Evolutionary conservation across 2,113 vertebrate genomes (phyloP).

Genomic region (Equus quagga): DNA sequence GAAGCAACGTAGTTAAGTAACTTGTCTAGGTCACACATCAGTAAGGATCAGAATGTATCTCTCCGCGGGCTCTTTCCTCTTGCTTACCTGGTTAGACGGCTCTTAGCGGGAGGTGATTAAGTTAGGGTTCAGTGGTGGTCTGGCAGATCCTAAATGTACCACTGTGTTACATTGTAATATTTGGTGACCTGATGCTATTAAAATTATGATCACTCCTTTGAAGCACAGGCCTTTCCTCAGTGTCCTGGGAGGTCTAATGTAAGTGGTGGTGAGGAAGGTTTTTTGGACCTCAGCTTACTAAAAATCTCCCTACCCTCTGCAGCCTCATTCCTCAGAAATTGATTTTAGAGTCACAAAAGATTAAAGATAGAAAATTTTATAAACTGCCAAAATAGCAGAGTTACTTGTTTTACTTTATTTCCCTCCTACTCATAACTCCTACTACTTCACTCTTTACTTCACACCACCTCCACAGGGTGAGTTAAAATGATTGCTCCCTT

Average conservation of each 20-base stretch:
- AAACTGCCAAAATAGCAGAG: not conserved
- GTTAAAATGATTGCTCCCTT: not conserved
- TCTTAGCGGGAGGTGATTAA: rapidly evolving
- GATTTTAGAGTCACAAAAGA: not conserved
- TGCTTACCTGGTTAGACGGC: rapidly evolving
- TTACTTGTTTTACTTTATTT: not conserved
- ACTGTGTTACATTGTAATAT: rapidly evolving
- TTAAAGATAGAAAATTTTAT: not conserved
- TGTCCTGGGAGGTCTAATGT: rapidly evolving
- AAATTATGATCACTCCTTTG: not conserved
- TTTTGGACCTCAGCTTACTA: not conserved
- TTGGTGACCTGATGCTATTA: not conserved
- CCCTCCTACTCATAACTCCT: not conserved
- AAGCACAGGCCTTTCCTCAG: not conserved
- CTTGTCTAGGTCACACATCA: not conserved
- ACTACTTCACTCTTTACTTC: not conserved
- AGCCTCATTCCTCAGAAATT: not conserved
- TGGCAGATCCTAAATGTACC: rapidly evolving
- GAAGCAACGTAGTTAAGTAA: not conserved
- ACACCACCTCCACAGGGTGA: not conserved
- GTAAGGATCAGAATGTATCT: rapidly evolving
- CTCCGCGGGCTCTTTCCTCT: rapidly evolving
- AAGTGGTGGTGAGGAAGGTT: rapidly evolving
- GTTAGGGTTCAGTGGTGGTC: not conserved
- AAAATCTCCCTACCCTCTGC: not conserved